These are phyloP conservation scores for Coturnix japonica DNA, from an alignment of 2,113 vertebrate genomes.

Conservation along the genomic window DNA sequence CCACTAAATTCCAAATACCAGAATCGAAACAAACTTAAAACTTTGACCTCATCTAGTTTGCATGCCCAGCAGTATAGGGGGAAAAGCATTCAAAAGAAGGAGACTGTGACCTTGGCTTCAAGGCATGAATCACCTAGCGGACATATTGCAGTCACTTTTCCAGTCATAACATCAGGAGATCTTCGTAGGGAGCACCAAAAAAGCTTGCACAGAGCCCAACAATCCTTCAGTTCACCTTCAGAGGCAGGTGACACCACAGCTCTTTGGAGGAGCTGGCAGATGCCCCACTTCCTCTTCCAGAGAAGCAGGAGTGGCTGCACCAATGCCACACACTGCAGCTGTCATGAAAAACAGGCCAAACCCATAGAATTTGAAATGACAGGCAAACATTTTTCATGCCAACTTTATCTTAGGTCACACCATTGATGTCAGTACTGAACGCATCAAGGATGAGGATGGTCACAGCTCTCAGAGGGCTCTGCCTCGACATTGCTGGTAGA, in stretches of 20 bases:
- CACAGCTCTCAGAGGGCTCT: background rate
- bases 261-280: background rate
- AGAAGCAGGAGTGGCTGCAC: background rate
- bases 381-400: background rate
- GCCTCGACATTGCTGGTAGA: background rate
- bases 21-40: background rate
- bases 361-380: background rate
- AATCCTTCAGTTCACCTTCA: rapidly evolving
- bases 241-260: rapidly evolving
- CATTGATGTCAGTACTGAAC: rapidly evolving
- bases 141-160: background rate
- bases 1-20: background rate
- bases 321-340: rapidly evolving
- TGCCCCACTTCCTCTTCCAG: background rate
- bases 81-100: background rate
- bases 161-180: background rate
- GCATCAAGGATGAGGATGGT: background rate
- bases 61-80: background rate
- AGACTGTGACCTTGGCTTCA: background rate
- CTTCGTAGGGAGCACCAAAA: rapidly evolving
- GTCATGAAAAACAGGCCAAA: background rate
- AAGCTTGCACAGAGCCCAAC: background rate
- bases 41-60: background rate
- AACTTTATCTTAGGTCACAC: background rate
- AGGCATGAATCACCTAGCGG: background rate